Evolutionary conservation across 2,113 vertebrate species (phyloP), one percentile per base, ranked within the genome.

Genomic region (Struthio camelus): DNA sequence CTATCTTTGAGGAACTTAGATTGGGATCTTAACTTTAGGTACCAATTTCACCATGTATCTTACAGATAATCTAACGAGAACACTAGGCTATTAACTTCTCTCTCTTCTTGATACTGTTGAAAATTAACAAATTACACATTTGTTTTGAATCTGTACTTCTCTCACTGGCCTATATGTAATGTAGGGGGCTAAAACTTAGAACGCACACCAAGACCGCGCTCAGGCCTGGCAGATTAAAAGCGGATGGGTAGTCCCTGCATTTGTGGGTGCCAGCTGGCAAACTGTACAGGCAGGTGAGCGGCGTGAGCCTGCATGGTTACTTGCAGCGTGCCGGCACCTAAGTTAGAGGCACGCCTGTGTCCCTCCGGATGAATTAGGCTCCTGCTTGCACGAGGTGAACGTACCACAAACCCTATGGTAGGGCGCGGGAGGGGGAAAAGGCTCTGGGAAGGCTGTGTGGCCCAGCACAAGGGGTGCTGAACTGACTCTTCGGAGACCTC

Each of bases 361-460:
- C 30, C 59, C 27, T 22, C 50, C 44, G 71, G 54, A n/a, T 53
- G 36, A 78, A 36, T n/a, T 11, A 71, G 48, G 65, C 46, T 71
- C 30, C 0, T 3, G 62, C 27, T 32, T 51, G 61, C 18, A 4
- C 54, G 17, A 23, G 1, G 2, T 28, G 34, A 0, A 0, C 86
- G 30, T 54, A 62, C 27, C 70, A 79, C 24, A 80, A 64, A 44
- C 40, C 34, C 54, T 78, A 24, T 1, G 1, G 17, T 10, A 59
- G 53, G 24, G 10, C 22, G 32, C 62, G 36, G 34, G 8, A 69
- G n/a, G 14, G 24, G 36, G 85, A 53, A 82, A 53, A 82, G 56
- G 8, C 25, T 76, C 71, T 59, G 56, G 51, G 61, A 85, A 65
- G 22, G 17, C 42, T 77, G 17, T 30, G 46, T 71, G 50, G 50